Conservation (phyloP, 2,113 vertebrate genomes). For the Semnornis frantzii region DNA sequence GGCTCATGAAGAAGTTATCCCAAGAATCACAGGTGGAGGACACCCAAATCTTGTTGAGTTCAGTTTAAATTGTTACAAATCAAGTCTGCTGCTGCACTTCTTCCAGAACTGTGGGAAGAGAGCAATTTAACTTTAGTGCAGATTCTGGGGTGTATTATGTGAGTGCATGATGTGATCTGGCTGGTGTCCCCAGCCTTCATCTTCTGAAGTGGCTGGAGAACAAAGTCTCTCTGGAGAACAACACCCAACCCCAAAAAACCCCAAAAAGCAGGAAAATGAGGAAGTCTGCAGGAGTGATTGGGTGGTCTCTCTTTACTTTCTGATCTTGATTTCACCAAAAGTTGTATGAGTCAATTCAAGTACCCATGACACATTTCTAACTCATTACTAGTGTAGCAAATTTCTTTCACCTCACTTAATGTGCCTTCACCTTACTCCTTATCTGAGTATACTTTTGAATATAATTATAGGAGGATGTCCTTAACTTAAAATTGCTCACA, state of each 20-base stretch:
- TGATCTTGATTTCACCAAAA: not conserved
- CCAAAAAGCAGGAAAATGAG: not conserved
- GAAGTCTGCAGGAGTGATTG: not conserved
- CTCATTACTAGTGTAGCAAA: not conserved
- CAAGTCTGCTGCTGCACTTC: not conserved
- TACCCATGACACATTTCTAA: not conserved
- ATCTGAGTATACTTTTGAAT: not conserved
- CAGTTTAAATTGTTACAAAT: not conserved
- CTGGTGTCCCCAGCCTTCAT: not conserved
- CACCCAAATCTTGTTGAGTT: not conserved
- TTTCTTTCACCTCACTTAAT: not conserved
- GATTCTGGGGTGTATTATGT: not conserved
- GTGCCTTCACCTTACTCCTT: not conserved
- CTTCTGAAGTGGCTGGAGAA: not conserved
- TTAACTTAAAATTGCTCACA: not conserved
- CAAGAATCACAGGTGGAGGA: not conserved
- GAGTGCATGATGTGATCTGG: not conserved
- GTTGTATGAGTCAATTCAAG: not conserved
- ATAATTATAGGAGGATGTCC: not conserved
- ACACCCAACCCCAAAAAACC: too few species aligned
- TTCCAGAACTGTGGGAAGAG: not conserved
- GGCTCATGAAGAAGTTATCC: not conserved
- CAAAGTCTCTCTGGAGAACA: rapidly evolving
- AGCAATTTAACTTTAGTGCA: not conserved
- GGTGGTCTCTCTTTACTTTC: not conserved